Conservation (phyloP, 2,797 vertebrate genomes). For the Cyprinodon diabolis region DNA sequence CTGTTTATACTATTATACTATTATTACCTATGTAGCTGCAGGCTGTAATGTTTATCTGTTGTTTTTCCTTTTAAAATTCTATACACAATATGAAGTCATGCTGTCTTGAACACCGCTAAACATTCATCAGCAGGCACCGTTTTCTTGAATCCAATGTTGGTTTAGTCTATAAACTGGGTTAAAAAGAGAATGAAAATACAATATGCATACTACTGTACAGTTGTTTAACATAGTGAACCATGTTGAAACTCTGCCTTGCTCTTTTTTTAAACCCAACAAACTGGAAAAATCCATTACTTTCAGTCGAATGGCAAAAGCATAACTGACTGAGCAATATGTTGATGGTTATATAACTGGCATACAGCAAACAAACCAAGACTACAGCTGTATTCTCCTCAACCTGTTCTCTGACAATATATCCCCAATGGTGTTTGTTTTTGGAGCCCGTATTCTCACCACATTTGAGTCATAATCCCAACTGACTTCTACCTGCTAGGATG, state of each 20-base stretch:
- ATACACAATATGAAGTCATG: not conserved
- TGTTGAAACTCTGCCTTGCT: not conserved
- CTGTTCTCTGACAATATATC: conserved; percentile 18
- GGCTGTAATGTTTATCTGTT: not conserved
- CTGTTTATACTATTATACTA: not conserved
- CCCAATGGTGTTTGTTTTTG: conserved; percentile 19
- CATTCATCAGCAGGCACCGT: not conserved
- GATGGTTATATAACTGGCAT: conserved; percentile 53
- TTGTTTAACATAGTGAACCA: not conserved
- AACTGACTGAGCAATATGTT: conserved; percentile 54
- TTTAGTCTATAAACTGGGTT: not conserved
- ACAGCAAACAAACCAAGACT: conserved; percentile 39
- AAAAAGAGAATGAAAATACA: not conserved
- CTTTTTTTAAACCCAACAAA: conserved; percentile 41
- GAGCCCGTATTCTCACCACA: conserved; percentile 26
- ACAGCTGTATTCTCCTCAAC: conserved; percentile 24
- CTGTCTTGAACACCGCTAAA: not conserved
- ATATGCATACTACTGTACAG: not conserved
- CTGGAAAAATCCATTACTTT: conserved; percentile 60
- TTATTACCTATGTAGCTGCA: not conserved
- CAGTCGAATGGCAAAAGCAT: conserved; percentile 51
- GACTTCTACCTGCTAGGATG: conserved; percentile 30
- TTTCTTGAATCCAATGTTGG: not conserved
- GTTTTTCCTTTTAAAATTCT: not conserved
- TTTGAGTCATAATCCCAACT: conserved; percentile 39